Conservation (phyloP, 2,888 invertebrate genomes). For the Lithophane socia region DNA sequence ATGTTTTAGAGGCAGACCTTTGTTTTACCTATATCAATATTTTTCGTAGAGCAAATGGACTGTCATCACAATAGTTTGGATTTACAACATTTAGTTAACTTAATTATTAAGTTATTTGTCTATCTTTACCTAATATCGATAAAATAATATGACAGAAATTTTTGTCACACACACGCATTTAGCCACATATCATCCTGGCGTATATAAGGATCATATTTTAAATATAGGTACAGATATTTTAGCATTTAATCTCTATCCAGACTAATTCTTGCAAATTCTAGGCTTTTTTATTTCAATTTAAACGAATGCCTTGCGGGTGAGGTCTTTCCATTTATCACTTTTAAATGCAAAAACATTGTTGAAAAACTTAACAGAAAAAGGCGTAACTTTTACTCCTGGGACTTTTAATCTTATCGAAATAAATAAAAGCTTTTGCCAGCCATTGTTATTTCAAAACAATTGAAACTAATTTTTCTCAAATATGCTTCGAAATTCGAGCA, state of each 20-base stretch:
- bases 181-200: neutral
- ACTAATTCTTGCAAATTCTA: neutral
- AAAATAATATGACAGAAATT: neutral
- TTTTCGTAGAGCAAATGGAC: neutral
- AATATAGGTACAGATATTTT: conserved; percentile 15
- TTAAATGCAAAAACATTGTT: conserved; percentile 45
- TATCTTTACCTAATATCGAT: neutral
- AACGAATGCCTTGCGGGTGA: conserved; percentile 25
- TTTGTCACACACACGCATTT: neutral
- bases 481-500: too few species aligned
- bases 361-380: conserved; percentile 47
- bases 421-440: conserved; percentile 30
- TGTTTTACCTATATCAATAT: neutral
- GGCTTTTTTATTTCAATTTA: conserved; percentile 6
- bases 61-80: neutral
- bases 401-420: conserved; percentile 22
- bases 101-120: neutral
- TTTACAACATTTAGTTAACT: neutral
- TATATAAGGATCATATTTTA: neutral
- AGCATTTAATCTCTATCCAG: neutral
- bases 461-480: neutral
- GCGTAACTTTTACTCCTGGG: conserved; percentile 34
- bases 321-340: conserved; percentile 51
- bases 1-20: neutral
- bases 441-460: conserved; percentile 23